A percentile compares a stretch with the other conserved stretches of the same genome.
Conservation (phyloP, 1,140 invertebrate genomes). For the Sinella curviseta region DNA sequence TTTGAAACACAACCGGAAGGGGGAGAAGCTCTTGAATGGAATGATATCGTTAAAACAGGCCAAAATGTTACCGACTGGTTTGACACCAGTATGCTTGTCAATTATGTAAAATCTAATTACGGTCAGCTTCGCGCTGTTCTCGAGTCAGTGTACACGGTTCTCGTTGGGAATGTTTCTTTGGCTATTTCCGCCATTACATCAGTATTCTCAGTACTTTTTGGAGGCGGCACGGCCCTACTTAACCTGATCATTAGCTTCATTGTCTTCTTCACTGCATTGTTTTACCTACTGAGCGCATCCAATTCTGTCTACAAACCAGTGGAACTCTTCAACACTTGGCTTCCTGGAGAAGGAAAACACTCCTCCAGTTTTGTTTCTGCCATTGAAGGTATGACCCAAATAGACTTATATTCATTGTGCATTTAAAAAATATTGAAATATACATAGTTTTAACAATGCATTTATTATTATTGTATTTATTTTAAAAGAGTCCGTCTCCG, state of each 20-base stretch:
- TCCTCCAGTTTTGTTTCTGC: constrained; percentile 40
- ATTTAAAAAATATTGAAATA: neutral
- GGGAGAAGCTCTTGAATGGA: constrained; percentile 44
- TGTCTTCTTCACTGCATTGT: constrained; percentile 93
- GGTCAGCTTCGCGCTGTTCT: constrained; percentile 85
- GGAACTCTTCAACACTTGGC: constrained; percentile 74
- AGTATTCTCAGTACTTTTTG: constrained; percentile 81
- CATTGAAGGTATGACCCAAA: constrained; percentile 44
- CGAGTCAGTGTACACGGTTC: constrained; percentile 87
- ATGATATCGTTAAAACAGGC: constrained; percentile 43
- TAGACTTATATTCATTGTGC: too few species aligned
- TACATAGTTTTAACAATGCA: neutral
- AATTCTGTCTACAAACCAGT: constrained; percentile 87
- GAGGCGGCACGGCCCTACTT: constrained; percentile 84
- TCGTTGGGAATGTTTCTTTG: constrained; percentile 90
- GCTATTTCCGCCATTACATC: constrained; percentile 82
- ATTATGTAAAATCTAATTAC: constrained; percentile 87
- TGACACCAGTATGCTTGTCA: constrained; percentile 71
- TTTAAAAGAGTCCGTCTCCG: constrained; percentile 66
- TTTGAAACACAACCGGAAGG: neutral
- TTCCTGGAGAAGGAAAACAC: constrained; percentile 62
- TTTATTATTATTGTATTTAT: neutral
- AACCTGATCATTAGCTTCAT: constrained; percentile 91
- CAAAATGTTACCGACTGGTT: constrained; percentile 64
- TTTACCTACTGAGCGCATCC: constrained; percentile 89